Evolutionary conservation across 2,888 invertebrate species (phyloP), one percentile per base, ranked within the genome.

Genomic region (Encarsia formosa): DNA sequence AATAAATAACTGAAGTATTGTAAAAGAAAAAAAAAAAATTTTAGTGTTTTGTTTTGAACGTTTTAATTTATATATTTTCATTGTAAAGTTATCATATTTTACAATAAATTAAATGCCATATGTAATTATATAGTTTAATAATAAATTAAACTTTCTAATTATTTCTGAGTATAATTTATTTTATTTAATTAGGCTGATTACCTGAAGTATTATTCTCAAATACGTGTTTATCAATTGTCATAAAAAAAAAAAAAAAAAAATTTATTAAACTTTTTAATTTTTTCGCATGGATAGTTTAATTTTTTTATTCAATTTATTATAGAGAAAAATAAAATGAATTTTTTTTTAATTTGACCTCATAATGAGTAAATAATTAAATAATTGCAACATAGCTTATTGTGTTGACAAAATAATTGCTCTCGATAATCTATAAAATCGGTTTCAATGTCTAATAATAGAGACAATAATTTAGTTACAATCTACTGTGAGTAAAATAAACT

Each of bases 401-500:
- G 6, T 8, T 8, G 6, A 26, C 6, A 6, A 26, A 8, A 8
- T 26, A 8, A 26, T 26, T 26, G 6, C 6, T 26, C 26, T 26
- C 26, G 26, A 26, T 26, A 26, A 26, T 8, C 11, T 26, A 26
- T 26, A 11, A 8, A 8, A 26, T 26, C 11, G 26, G 11, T 26
- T 26, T 26, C 6, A 26, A 26, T 26, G 26, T 26, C 11, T 11
- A 26, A 8, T 26, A 42, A 42, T 35, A 24, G 13, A 18, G 20
- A 18, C 16, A 23, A 26, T 43, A 37, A 49, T 37, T 43, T 32
- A 8, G 29, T 42, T 42, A 18, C 35, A 49, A 49, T n/a, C 24
- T 19, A 6, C 31, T 5, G 19, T 1, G 24, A 41, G 18, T 9
- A 45, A 44, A 44, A 47, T 50, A 44, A 45, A 40, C 40, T 45